Evolutionary conservation across 1,140 invertebrate genomes (phyloP).

Genomic region (Mactra quadrangularis): DNA sequence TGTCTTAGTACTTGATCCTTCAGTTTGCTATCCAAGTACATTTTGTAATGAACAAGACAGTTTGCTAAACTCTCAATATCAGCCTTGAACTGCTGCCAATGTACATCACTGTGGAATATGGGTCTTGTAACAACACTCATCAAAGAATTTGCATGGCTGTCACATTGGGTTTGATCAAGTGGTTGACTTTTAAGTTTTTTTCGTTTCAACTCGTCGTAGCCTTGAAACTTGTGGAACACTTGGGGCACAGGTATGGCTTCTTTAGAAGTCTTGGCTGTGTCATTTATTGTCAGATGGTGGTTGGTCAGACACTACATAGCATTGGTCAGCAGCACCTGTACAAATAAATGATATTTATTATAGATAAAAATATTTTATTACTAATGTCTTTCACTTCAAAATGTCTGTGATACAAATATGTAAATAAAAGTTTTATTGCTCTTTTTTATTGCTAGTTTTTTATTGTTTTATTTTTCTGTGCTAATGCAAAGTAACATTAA

Average conservation of each 20-base stretch:
- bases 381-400: too few species aligned
- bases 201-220: constrained; percentile 6
- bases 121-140: not conserved
- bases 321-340: constrained; percentile 36
- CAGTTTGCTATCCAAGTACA: constrained; percentile 4
- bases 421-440: too few species aligned
- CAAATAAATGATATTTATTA: too few species aligned
- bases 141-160: not conserved
- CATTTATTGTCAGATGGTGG: constrained; percentile 16
- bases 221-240: not conserved
- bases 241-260: not conserved
- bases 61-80: constrained; percentile 5
- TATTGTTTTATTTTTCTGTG: too few species aligned
- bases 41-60: constrained; percentile 7
- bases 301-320: constrained; percentile 28
- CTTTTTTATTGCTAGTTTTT: too few species aligned
- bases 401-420: too few species aligned
- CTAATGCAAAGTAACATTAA: too few species aligned
- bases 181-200: constrained; percentile 33
- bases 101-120: not conserved
- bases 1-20: not conserved
- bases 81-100: not conserved
- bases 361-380: too few species aligned
- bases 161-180: not conserved
- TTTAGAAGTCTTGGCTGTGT: not conserved